A percentile compares a stretch with the other conserved stretches of the same genome.
Conservation (phyloP, 1,140 invertebrate species). For the Drosophila sechellia region DNA sequence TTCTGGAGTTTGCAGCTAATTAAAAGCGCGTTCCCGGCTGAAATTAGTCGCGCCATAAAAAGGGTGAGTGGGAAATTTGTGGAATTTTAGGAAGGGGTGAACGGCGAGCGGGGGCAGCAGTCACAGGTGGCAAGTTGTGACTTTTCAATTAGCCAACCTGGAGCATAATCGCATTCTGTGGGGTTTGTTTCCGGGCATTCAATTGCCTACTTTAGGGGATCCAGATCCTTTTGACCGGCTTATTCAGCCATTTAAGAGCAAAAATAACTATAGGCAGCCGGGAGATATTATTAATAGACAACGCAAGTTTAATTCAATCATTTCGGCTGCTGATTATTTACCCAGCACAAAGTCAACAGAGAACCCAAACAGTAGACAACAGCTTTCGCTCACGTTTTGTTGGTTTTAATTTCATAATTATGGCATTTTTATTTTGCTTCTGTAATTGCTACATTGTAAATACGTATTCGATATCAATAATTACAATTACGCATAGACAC, state of each 20-base stretch:
- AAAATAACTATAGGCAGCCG: too few species aligned
- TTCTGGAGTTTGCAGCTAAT: constrained; percentile 75
- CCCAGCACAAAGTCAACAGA: constrained; percentile 20
- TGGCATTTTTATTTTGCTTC: constrained; percentile 78
- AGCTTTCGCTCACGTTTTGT: constrained; percentile 27
- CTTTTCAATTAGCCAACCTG: constrained; percentile 56
- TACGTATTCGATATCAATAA: constrained; percentile 81
- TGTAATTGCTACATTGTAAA: constrained; percentile 82
- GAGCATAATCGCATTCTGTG: constrained; percentile 3
- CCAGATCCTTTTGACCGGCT: too few species aligned
- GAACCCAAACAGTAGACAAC: constrained; percentile 9
- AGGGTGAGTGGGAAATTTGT: constrained; percentile 1
- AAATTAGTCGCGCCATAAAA: constrained; percentile 52
- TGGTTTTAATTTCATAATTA: constrained; percentile 73
- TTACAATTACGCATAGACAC: constrained; percentile 78
- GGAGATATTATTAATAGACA: too few species aligned
- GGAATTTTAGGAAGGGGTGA: neutral
- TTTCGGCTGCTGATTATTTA: constrained; percentile 6
- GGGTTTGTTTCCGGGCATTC: neutral
- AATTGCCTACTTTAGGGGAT: neutral
- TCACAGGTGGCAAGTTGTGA: constrained; percentile 56
- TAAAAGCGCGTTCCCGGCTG: constrained; percentile 70
- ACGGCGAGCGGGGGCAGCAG: neutral
- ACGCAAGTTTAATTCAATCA: neutral
- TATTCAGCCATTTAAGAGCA: too few species aligned